These are phyloP conservation scores for Cherax destructor DNA, from an alignment of 1,140 invertebrate genomes.

Conservation along the genomic window DNA sequence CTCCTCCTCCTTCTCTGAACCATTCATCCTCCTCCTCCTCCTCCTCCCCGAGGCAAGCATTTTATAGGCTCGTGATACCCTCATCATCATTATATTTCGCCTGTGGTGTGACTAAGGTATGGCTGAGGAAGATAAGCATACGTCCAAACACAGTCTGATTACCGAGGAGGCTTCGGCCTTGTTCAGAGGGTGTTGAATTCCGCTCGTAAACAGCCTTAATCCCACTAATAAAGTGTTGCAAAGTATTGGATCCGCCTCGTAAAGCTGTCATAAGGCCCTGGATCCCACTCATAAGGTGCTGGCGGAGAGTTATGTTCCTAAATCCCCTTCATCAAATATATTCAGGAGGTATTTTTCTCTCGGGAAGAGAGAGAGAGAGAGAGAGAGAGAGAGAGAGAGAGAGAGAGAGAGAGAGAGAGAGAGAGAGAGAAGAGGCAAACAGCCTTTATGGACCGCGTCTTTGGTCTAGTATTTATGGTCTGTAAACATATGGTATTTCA, in stretches of 20 bases:
- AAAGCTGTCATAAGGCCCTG: not conserved
- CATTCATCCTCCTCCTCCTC: not conserved
- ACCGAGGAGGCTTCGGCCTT: not conserved
- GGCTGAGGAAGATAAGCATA: not conserved
- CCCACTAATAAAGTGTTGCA: conserved; percentile 18
- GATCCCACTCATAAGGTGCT: conserved; percentile 8
- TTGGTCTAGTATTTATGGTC: not conserved
- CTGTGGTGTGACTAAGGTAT: too few species aligned
- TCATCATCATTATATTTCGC: too few species aligned
- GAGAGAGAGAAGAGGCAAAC: not conserved
- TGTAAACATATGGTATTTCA: not conserved
- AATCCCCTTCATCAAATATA: conserved; percentile 14
- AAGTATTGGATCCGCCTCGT: conserved; percentile 4
- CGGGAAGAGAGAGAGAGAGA: not conserved
- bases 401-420: conserved; percentile 24
- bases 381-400: conserved; percentile 26
- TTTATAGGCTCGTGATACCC: not conserved
- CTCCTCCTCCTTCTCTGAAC: not conserved
- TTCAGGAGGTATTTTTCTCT: not conserved
- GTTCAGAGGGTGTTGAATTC: conserved; percentile 1
- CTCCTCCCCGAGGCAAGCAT: not conserved
- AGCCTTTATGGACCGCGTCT: not conserved
- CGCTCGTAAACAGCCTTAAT: not conserved
- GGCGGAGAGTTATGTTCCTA: not conserved
- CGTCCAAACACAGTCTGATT: not conserved